Evolutionary conservation across 2,888 invertebrate species (phyloP).

Genomic region (Mythimna ferrago): DNA sequence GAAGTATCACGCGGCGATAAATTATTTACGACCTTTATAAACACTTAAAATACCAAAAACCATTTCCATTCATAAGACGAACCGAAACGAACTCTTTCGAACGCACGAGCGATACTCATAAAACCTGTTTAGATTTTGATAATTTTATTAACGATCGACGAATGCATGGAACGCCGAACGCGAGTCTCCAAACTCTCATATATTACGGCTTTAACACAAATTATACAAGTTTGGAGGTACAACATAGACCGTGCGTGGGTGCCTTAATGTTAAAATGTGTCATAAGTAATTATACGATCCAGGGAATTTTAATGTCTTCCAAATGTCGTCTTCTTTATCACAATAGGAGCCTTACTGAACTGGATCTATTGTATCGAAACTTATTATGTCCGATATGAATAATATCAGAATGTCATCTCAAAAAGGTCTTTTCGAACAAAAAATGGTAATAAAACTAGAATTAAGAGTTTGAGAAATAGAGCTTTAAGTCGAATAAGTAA

Average conservation of each 20-base stretch:
- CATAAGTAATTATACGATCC: conserved; percentile 90
- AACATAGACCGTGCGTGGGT: conserved; percentile 88
- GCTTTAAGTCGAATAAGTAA: conserved; percentile 66
- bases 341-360: conserved; percentile 85
- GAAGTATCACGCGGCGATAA: conserved; percentile 89
- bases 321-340: conserved; percentile 89
- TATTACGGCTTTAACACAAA: conserved; percentile 91
- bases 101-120: conserved; percentile 86
- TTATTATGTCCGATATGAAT: conserved; percentile 80
- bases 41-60: conserved; percentile 90
- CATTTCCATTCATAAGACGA: conserved; percentile 89
- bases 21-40: conserved; percentile 89
- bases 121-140: conserved; percentile 91
- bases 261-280: conserved; percentile 90
- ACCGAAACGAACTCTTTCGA: conserved; percentile 81
- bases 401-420: conserved; percentile 65
- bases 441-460: conserved; percentile 61
- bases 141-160: conserved; percentile 90
- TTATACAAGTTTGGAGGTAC: conserved; percentile 90
- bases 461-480: conserved; percentile 39
- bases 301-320: conserved; percentile 89
- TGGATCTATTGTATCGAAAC: conserved; percentile 85
- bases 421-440: conserved; percentile 48
- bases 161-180: conserved; percentile 85
- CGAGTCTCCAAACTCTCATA: conserved; percentile 88